Base-by-base conservation (phyloP, 1,140 invertebrate genomes). In the Heliconius hewitsoni region DNA sequence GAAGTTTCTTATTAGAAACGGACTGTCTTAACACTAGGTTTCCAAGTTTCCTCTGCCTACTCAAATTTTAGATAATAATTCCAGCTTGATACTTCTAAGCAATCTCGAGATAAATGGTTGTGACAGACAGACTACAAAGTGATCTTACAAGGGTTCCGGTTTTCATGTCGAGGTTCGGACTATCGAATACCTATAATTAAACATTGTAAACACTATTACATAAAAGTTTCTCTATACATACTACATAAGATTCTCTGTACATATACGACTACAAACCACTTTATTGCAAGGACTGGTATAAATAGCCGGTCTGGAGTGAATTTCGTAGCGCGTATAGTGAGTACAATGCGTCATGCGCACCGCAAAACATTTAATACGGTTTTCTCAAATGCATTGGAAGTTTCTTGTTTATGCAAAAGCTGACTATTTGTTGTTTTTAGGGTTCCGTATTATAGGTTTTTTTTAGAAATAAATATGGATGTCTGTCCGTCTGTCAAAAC, bases 351-450 rank as follows among this genome's bases (percentile, higher is more conserved):
- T 85, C 82, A 85, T 82, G 73, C 60, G 60, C 42, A 87, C 85
- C 87, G 73, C 87, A 87, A 85, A 82, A 77, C 80, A 84, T 88
- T 88, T 83, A 84, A 85, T 87, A 86, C 84, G 82, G 81, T 84
- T 85, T 84, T 77, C 79, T 84, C 79, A 82, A 76, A 74, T 78
- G 73, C 19, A 71, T 60, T 30, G 57, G 77, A 60, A n/a, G 8
- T 50, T 66, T 77, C 42, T 73, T 19, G 60, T 18, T 81, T 76
- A 85, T 83, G 82, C 77, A 78, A 76, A 27, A 85, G 52, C n/a
- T 46, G 77, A 74, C 76, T 9, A 80, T 78, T 42, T 66, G 1
- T 57, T 57, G 8, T n/a, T 57, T 57, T 23, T 57, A 9, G 0
- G 18, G 19, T 19, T 57, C 6, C 55, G 8, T n/a, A 8, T 55